Base-by-base conservation (phyloP, 2,888 invertebrate species). In the Megastigmus dorsalis region DNA sequence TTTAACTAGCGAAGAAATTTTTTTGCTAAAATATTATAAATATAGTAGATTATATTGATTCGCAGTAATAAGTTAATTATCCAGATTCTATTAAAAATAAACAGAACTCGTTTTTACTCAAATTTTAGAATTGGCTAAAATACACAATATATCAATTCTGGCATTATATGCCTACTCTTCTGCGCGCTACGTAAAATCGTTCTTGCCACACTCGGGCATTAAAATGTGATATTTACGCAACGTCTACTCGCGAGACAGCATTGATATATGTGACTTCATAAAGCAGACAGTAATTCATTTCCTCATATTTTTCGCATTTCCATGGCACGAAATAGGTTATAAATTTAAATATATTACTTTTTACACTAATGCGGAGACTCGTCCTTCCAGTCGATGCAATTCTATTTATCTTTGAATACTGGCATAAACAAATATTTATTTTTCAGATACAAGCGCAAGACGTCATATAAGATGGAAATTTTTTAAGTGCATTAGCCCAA, bases 141-240 rank as follows among this genome's bases (percentile, higher is more conserved):
- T n/a, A n/a, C n/a, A n/a, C n/a, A n/a, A n/a, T n/a, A n/a, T n/a
- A n/a, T n/a, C n/a, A n/a, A n/a, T 5, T 28, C 3, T 10, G 33
- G 18, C n/a, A 33, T 7, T 33, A 9, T 18, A 57, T 9, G 1
- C 13, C 20, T 23, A 36, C 28, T 3, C 20, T 33, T 48, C 7
- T 48, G 20, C n/a, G 20, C n/a, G 41, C 13, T 10, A 33, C 62
- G 33, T 48, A 62, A 63, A 45, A 48, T 45, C 36, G 45, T 63
- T 54, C 57, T 57, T n/a, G 20, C 52, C 23, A 18, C 26, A 33
- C 28, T 33, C 41, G 20, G 13, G 9, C 52, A 54, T 52, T 72
- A 52, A 65, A 72, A 72, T 66, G 60, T 45, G 55, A 71, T 72
- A 52, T 72, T 72, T 66, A 66, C 66, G 66, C 59, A 72, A 45